These are phyloP conservation scores for Drosophila paramelanica DNA, from an alignment of 2,888 invertebrate species.

Conservation along the genomic window DNA sequence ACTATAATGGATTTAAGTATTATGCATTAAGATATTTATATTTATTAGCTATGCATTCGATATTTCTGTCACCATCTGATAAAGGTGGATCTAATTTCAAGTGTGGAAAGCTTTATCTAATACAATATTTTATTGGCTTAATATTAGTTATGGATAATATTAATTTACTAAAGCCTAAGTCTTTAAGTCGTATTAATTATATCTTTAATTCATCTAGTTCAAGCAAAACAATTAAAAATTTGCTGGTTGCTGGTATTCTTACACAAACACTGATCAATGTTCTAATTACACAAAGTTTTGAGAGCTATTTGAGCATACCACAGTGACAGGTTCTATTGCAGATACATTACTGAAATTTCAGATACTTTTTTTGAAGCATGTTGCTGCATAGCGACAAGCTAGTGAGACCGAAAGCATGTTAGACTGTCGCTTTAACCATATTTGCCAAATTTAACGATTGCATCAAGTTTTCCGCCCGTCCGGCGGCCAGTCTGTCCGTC, in stretches of 20 bases:
- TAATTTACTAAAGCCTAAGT: no score
- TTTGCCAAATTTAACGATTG: constrained; percentile 81
- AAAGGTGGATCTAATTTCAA: no score
- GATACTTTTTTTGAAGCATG: constrained; percentile 39
- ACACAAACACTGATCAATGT: constrained; percentile 22
- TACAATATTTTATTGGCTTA: no score
- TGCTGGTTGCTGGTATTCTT: no score
- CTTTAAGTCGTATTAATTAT: no score
- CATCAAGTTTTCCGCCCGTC: constrained; percentile 41
- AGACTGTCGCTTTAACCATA: constrained; percentile 66
- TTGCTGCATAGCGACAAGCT: constrained; percentile 45
- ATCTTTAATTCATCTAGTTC: no score
- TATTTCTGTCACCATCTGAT: no score
- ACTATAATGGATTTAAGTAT: neutral
- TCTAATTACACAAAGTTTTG: constrained; percentile 41
- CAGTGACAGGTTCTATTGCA: constrained; percentile 42
- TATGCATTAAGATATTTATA: neutral
- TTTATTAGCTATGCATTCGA: neutral
- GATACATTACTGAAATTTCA: constrained; percentile 33
- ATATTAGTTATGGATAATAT: no score
- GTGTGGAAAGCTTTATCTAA: no score
- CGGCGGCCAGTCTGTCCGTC: neutral
- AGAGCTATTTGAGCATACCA: constrained; percentile 21
- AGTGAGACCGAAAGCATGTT: constrained; percentile 21
- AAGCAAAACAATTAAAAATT: no score